Evolutionary conservation across 2,888 invertebrate genomes (phyloP).

Genomic region (Cantharis lateralis): DNA sequence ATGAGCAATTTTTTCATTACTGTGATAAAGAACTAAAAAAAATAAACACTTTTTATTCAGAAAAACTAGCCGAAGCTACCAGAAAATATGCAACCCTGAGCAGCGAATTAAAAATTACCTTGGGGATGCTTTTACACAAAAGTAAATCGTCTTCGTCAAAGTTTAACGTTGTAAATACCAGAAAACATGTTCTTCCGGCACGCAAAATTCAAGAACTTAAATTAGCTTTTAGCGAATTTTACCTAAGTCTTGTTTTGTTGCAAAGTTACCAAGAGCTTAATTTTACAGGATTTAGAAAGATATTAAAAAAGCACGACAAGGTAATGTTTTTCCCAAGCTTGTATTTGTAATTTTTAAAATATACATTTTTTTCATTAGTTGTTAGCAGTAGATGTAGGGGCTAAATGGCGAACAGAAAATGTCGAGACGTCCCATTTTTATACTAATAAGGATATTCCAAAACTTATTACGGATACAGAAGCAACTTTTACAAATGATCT

Average conservation of each 20-base stretch:
- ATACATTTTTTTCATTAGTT: constrained; percentile 54
- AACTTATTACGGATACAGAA: constrained; percentile 81
- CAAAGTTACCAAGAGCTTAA: constrained; percentile 90
- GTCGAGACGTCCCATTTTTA: constrained; percentile 86
- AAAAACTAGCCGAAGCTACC: constrained; percentile 87
- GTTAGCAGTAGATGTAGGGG: constrained; percentile 70
- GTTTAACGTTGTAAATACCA: constrained; percentile 39
- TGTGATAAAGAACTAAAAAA: constrained; percentile 85
- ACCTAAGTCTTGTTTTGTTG: constrained; percentile 80
- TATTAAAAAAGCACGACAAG: constrained; percentile 90
- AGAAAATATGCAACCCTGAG: constrained; percentile 76
- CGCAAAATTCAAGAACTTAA: constrained; percentile 81
- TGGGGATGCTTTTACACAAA: constrained; percentile 45
- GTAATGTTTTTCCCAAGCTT: constrained; percentile 49
- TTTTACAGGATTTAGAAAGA: constrained; percentile 88
- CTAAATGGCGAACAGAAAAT: constrained; percentile 76
- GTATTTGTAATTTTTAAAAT: too few species aligned
- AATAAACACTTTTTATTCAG: constrained; percentile 87
- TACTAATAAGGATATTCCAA: constrained; percentile 83
- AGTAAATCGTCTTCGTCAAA: constrained; percentile 40
- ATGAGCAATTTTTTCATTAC: constrained; percentile 83
- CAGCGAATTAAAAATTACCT: constrained; percentile 67
- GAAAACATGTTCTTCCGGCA: constrained; percentile 58
- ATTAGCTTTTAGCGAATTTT: constrained; percentile 89
- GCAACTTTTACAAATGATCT: constrained; percentile 69